Base-by-base conservation (phyloP, 2,797 vertebrate species). In the Falco berigora region DNA sequence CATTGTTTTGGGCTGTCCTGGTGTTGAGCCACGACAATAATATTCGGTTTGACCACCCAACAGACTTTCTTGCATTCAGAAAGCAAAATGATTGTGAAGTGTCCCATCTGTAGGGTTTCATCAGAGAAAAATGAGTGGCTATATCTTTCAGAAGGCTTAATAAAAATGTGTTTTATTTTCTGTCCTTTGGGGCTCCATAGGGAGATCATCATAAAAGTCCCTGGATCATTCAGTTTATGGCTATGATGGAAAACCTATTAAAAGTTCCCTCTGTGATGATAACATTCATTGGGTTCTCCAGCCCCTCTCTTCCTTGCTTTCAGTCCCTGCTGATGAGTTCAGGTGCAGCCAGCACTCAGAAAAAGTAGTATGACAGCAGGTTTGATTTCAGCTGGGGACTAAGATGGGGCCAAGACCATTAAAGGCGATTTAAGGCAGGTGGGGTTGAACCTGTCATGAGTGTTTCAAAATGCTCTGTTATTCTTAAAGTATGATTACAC, bases 371-470 rank as follows among this genome's bases (percentile, higher is more conserved):
- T 71, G 92, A 92, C 59, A 91, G 72, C 46, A 83, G 36, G 59
- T 93, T 96, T 95, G 69, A 92, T 96, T 97, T 97, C 96, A 93
- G 49, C 3, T 72, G 64, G 71, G 77, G 75, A 75, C 80, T 91
- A 59, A 81, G 80, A 95, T 81, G 79, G 76, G 79, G 91, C 92
- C 77, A 88, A 90, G 73, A 93, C 68, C 72, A 95, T 77, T 96
- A 95, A 88, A 95, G 80, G 80, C 96, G 96, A 97, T 97, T 97
- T 97, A 97, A 96, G 80, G 77, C 90, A 96, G 88, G 90, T 95
- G 82, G 79, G 50, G 91, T 64, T 92, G 66, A 88, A 92, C 62
- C 63, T 93, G 90, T 91, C 94, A 92, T 64, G 50, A 77, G 68
- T 77, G 75, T 95, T 97, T 96, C 82, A 95, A 86, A 96, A 95